Evolutionary conservation across 2,797 vertebrate species (phyloP).

Genomic region (Rhabdophis nuchalis): DNA sequence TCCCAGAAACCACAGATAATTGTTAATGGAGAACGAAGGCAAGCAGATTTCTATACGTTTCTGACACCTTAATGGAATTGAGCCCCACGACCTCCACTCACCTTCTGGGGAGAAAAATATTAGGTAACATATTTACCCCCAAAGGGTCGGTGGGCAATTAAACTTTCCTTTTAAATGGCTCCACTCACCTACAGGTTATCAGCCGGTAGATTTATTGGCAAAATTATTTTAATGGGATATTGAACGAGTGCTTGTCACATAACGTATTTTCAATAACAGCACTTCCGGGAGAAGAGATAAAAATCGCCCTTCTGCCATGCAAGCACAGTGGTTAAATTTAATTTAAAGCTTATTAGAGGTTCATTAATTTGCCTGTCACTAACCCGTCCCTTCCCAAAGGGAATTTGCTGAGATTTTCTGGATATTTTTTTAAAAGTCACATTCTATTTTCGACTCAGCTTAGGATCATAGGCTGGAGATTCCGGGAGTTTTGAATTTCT

Average conservation of each 20-base stretch:
- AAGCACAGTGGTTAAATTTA: conserved; percentile 6
- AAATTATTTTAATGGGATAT: conserved; percentile 35
- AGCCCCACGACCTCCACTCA: no score
- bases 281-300: conserved; percentile 25
- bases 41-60: not conserved
- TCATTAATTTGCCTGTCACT: conserved; percentile 34
- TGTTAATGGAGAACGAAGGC: not conserved
- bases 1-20: no score
- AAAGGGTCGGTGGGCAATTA: not conserved
- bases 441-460: accelerated
- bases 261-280: conserved; percentile 8
- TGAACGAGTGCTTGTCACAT: conserved; percentile 14
- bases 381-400: not conserved
- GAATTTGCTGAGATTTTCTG: not conserved
- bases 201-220: conserved; percentile 41
- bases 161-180: conserved; percentile 29
- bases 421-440: not conserved
- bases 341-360: conserved; percentile 9
- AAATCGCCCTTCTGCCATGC: conserved; percentile 4
- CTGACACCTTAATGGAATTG: not conserved
- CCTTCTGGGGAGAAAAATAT: not conserved
- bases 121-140: not conserved
- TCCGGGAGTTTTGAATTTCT: accelerated
- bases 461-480: accelerated
- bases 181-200: conserved; percentile 24